phyloP scores from a whole-genome alignment of 2,888 invertebrate species.

The Dryomyza anilis region DNA sequence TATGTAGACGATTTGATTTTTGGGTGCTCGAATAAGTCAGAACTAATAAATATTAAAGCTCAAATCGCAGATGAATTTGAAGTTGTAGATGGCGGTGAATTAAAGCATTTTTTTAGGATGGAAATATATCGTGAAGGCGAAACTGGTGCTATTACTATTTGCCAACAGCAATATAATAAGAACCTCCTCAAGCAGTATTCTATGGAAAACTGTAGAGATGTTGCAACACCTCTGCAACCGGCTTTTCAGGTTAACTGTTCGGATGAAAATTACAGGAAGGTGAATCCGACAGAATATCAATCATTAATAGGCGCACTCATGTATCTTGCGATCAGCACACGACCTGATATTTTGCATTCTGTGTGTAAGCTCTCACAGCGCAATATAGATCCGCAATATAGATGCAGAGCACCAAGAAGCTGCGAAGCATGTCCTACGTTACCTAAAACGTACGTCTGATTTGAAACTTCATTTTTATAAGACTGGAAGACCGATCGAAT shows the following conservation, averaged over 20 bases:
- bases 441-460: constrained; percentile 6
- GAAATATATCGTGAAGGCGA: constrained; percentile 19
- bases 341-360: constrained; percentile 33
- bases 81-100: constrained; percentile 24
- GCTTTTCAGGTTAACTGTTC: constrained; percentile 24
- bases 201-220: constrained; percentile 24
- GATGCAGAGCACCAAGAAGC: constrained; percentile 28
- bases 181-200: constrained; percentile 20
- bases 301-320: constrained; percentile 32
- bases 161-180: constrained; percentile 1
- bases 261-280: constrained; percentile 8
- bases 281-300: constrained; percentile 26
- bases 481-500: constrained; percentile 16
- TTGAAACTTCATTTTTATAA: constrained; percentile 23
- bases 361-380: constrained; percentile 28
- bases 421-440: constrained; percentile 30
- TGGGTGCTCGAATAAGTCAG: constrained; percentile 12
- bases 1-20: constrained; percentile 29
- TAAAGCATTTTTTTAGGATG: constrained; percentile 26
- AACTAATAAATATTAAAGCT: not conserved
- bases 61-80: constrained; percentile 9
- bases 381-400: constrained; percentile 30
- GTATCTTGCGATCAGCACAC: constrained; percentile 27
- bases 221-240: constrained; percentile 28
- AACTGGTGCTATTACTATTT: constrained; percentile 2